Evolutionary conservation across 2,797 vertebrate species (phyloP).

Genomic region (Urosaurus nigricauda): DNA sequence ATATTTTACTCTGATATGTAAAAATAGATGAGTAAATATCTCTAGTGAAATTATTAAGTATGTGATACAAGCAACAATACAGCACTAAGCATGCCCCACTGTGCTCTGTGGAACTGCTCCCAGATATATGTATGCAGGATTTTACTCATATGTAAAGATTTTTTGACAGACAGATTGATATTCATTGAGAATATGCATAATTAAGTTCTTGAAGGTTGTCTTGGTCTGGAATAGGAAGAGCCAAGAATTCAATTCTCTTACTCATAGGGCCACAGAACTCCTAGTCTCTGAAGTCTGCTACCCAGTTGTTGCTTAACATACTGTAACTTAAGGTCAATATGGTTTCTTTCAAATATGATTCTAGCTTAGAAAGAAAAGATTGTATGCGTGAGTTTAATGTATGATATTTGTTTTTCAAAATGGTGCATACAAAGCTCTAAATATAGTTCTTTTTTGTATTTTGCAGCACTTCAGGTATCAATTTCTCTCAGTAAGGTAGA

Average conservation of each 20-base stretch:
- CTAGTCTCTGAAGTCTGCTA: neutral
- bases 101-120: no score
- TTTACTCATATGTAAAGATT: no score
- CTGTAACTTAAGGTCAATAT: neutral
- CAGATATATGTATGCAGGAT: no score
- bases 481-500: conserved; percentile 99
- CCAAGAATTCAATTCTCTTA: neutral
- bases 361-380: neutral
- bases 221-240: no score
- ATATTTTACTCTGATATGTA: no score
- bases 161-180: no score
- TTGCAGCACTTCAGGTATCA: conserved; percentile 94
- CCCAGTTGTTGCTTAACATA: neutral
- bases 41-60: no score
- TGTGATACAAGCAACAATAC: no score
- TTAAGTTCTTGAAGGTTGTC: neutral
- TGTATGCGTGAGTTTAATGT: neutral
- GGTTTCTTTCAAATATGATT: neutral
- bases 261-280: no score
- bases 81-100: no score
- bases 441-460: conserved; percentile 56
- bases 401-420: neutral
- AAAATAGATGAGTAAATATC: no score
- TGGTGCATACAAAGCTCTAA: neutral
- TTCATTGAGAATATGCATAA: no score